phyloP scores from a whole-genome alignment of 2,888 invertebrate genomes.

The Agelastica alni region DNA sequence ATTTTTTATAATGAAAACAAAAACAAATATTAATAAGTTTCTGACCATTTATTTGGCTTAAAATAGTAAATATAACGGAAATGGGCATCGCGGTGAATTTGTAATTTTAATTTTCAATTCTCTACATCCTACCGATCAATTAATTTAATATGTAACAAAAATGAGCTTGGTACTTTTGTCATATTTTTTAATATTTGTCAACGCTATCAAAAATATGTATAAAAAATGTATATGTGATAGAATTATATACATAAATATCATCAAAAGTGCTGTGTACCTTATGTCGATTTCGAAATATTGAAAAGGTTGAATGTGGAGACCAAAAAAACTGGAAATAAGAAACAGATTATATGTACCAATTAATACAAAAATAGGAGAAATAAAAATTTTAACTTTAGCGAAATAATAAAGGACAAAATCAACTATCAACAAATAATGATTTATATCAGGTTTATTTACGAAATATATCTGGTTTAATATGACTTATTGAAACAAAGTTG shows the following conservation, averaged over 20 bases:
- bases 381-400: constrained; percentile 1
- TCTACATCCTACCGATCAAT: no score
- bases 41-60: no score
- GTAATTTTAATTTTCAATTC: no score
- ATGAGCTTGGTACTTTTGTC: neutral
- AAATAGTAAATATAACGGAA: no score
- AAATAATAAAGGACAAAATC: neutral
- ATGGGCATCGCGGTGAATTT: no score
- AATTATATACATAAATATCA: constrained; percentile 34
- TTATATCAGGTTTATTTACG: no score
- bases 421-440: neutral
- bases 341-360: neutral
- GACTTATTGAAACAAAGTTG: no score
- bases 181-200: neutral
- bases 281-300: constrained; percentile 28
- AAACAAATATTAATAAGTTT: no score
- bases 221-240: constrained; percentile 30
- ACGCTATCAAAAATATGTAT: constrained; percentile 22
- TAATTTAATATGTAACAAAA: neutral
- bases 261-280: constrained; percentile 44
- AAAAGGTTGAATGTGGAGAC: constrained; percentile 19
- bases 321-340: constrained; percentile 10
- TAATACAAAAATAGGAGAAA: neutral
- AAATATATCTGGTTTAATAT: no score
- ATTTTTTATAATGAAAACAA: no score